Evolutionary conservation across 1,140 invertebrate species (phyloP), one percentile per base, ranked within the genome.

Genomic region (Pseudachorutes palmiensis): DNA sequence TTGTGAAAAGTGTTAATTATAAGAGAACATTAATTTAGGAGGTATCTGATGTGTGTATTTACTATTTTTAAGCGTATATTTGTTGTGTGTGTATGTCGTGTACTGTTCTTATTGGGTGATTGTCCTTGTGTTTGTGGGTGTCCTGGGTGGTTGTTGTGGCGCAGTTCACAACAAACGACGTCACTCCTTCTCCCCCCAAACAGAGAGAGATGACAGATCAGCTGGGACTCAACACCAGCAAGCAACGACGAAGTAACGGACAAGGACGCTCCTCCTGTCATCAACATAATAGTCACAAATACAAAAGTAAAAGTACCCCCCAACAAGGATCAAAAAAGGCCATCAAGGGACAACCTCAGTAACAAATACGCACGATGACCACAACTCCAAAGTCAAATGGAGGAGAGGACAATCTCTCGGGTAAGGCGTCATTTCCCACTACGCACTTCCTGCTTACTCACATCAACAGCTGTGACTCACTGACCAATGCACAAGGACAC

Each of bases 401-500:
- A 26, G 76, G 76, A 66, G 80, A 81, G 58, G 80, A 81, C 64
- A 73, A 74, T 28, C 74, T 81, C 14, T 79, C 80, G 71, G 80
- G 80, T 81, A 71, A 78, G 60, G n/a, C n/a, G n/a, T n/a, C n/a
- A n/a, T n/a, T n/a, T n/a, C n/a, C n/a, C n/a, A n/a, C n/a, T n/a
- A n/a, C n/a, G n/a, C n/a, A n/a, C n/a, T n/a, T n/a, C n/a, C n/a
- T n/a, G n/a, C n/a, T 61, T 33, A 30, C 2, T 30, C 5, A 30
- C 14, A 29, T 61, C 31, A 28, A 14, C 3, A 29, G 3, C 2
- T 61, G 14, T 61, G 16, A 9, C 5, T 9, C 55, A 12, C n/a
- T 58, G 5, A 29, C n/a, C 55, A n/a, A n/a, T n/a, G n/a, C n/a
- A n/a, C n/a, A n/a, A n/a, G n/a, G n/a, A 41, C 36, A 5, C 36